Base-by-base conservation (phyloP, 2,113 vertebrate species). In the Gobiocypris rarus region DNA sequence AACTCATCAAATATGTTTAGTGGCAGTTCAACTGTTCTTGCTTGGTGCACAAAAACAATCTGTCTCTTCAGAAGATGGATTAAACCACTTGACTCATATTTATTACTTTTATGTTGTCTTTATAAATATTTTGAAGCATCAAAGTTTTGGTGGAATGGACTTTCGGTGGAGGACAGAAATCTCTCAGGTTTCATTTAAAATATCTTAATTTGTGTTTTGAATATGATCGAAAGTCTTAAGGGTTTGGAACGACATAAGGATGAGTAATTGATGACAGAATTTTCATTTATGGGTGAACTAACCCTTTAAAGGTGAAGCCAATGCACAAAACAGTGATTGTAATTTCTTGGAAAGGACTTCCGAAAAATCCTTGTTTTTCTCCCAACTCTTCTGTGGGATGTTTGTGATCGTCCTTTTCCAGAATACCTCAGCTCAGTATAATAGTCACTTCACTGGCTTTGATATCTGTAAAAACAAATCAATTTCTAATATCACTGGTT, bases 341-440 rank as follows among this genome's bases (percentile, higher is more conserved):
- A 26, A 34, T 41, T 67, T 75, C 34, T 80, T 79, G 81, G 67
- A 83, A 86, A 65, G 24, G 45, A 26, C 22, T 67, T 73, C 24
- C 4, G 24, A 65, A 78, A 48, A 31, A 71, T 83, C 67, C 6
- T 22, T 58, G 48, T 71, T 83, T 83, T 63, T 17, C 22, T 71
- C 31, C 15, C 38, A 41, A 82, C 38, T 28, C 5, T 75, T n/a
- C 17, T 15, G 13, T 75, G 45, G 31, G 45, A 75, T 76, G 71
- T 50, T 75, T 52, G 9, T 26, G 15, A 61, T 69, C 9, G 1
- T 41, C 26, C 14, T 9, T 85, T 56, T 82, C 24, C 56, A 79
- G 28, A 58, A 67, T 58, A 43, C 38, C 28, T 86, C 34, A 31
- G 13, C 45, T 38, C 48, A 65, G 45, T 58, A n/a, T 56, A 43